Percentiles rank a stretch among this genome's conserved stretches.
phyloP scores from a whole-genome alignment of 2,797 vertebrate genomes.

The Peromyscus melanophrys region DNA sequence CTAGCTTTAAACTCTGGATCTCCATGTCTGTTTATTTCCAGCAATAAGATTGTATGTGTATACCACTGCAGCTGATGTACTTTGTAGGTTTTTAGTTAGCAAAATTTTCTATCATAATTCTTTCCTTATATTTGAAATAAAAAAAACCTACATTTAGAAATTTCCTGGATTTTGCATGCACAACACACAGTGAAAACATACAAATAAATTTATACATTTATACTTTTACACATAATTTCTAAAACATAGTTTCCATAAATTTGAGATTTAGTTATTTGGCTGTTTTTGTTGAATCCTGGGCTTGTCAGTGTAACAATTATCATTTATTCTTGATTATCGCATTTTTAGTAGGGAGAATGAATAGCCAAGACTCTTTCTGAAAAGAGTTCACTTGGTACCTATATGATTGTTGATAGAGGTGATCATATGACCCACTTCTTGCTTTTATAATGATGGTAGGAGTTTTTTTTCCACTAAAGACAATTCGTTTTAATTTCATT shows the following conservation, averaged over 20 bases:
- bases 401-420: neutral
- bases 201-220: neutral
- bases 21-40: neutral
- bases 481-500: neutral
- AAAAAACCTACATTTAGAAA: neutral
- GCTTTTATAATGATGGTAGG: neutral
- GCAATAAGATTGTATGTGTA: neutral
- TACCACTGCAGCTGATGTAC: neutral
- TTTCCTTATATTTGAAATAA: conserved; percentile 25
- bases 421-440: neutral
- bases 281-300: neutral
- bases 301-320: neutral
- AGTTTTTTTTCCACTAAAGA: neutral
- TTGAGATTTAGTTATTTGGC: neutral
- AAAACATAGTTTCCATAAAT: neutral
- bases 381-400: neutral
- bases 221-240: neutral
- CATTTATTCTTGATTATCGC: neutral
- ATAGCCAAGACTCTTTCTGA: neutral
- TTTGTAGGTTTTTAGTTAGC: neutral
- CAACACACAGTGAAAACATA: neutral
- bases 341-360: neutral
- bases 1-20: neutral
- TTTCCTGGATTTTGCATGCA: neutral
- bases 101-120: neutral